A percentile compares a stretch with the other conserved stretches of the same genome.
Evolutionary conservation across 1,140 invertebrate species (phyloP).

Genomic region (Anthonomus grandis): DNA sequence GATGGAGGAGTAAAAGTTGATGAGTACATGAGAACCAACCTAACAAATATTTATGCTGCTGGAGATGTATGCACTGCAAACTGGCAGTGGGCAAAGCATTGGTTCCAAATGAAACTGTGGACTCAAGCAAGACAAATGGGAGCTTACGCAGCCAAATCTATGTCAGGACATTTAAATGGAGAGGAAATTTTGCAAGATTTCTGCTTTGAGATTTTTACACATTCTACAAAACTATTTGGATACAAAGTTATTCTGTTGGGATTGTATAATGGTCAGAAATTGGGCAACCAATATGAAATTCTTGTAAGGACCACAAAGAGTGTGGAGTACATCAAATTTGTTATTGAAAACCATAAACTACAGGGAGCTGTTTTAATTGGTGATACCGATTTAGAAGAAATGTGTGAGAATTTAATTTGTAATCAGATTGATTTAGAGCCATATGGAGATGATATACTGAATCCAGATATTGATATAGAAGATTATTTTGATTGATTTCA

Average conservation of each 20-base stretch:
- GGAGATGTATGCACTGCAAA: slow-evolving; percentile 85
- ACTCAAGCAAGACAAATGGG: slow-evolving; percentile 98
- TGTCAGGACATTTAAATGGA: slow-evolving; percentile 64
- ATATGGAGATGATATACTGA: slow-evolving; percentile 88
- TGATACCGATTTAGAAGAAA: slow-evolving; percentile 96
- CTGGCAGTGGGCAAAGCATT: slow-evolving; percentile 78
- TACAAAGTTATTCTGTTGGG: slow-evolving; percentile 93
- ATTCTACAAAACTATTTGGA: slow-evolving; percentile 93
- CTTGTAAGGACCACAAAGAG: slow-evolving; percentile 80
- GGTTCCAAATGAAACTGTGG: slow-evolving; percentile 98
- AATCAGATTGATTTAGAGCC: slow-evolving; percentile 88
- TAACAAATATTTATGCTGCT: slow-evolving; percentile 83
- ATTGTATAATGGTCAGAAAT: slow-evolving; percentile 89
- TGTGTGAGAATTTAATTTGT: slow-evolving; percentile 96
- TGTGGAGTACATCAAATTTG: slow-evolving; percentile 87
- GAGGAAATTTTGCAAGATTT: slow-evolving; percentile 77
- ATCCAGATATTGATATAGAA: slow-evolving; percentile 96
- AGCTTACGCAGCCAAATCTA: slow-evolving; percentile 85
- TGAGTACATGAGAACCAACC: slow-evolving; percentile 79
- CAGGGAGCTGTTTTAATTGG: slow-evolving; percentile 95
- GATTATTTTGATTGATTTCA: slow-evolving; percentile 99
- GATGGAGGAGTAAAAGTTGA: slow-evolving; percentile 82
- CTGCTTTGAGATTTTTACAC: slow-evolving; percentile 96
- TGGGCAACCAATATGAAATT: slow-evolving; percentile 82
- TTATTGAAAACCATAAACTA: slow-evolving; percentile 79